Base-by-base conservation (phyloP, 2,113 vertebrate species). In the Collichthys lucidus region DNA sequence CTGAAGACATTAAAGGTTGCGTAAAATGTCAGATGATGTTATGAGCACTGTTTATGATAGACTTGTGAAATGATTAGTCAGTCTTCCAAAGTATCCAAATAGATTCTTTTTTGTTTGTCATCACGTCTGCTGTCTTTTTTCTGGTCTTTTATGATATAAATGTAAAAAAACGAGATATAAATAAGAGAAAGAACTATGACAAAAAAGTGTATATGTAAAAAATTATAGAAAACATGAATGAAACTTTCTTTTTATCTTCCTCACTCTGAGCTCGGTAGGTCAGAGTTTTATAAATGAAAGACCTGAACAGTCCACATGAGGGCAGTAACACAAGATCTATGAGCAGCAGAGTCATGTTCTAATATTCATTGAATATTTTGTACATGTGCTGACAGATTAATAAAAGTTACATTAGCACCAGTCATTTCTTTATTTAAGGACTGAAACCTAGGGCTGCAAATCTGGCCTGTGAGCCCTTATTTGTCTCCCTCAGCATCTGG, bases 291-390 rank as follows among this genome's bases (percentile, higher is more conserved):
- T 11, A n/a, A 55, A 17, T 3, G n/a, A 46, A 66, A 16, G 1
- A 1, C 15, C 4, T 35, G 12, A 61, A 59, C 1, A 17, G 19
- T 24, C 90, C 88, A 85, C 86, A 74, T 49, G 84, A 70, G 75
- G 90, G 86, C 86, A 84, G 74, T 53, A 85, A 63, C 50, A 44
- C 70, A 52, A 1, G 3, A 64, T n/a, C 29, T 3, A 31, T 46
- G 7, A 52, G 26, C 12, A 52, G 26, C 12, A 47, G 47, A 6
- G n/a, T 40, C 26, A 35, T 8, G 40, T 56, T 17, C 6, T 47
- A 8, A 29, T 40, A n/a, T 19, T 63, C 9, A 24, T 14, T 46
- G 4, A 46, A 46, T 14, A 46, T 46, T 14, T 14, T 46, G 44
- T 14, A 46, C 44, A 12, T 46, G 46, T 15, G 14, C 46, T 15